These are phyloP conservation scores for Hymenochirus boettgeri DNA, from an alignment of 2,113 vertebrate species.

Conservation along the genomic window DNA sequence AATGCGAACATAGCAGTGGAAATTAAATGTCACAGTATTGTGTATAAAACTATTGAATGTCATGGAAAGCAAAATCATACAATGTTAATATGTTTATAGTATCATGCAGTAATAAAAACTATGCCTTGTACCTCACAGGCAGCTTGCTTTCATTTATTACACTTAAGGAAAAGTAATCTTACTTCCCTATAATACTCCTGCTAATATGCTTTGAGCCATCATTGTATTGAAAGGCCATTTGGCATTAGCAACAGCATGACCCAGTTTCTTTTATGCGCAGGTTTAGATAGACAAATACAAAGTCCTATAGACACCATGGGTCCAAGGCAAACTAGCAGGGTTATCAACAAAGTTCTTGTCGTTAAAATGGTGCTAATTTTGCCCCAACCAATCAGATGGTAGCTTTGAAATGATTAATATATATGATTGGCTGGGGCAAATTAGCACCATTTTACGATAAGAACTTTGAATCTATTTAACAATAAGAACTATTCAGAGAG, in stretches of 20 bases:
- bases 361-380: too few species aligned
- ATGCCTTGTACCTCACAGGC: neutral
- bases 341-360: too few species aligned
- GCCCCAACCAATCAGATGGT: too few species aligned
- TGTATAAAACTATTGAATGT: neutral
- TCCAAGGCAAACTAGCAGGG: too few species aligned
- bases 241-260: slow-evolving; percentile 26
- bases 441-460: too few species aligned
- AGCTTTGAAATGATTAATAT: too few species aligned
- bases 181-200: slow-evolving; percentile 33
- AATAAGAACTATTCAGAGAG: too few species aligned
- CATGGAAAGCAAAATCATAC: neutral
- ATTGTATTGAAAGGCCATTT: slow-evolving; percentile 18
- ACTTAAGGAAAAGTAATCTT: slow-evolving; percentile 41
- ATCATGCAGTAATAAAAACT: slow-evolving; percentile 16
- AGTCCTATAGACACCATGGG: neutral
- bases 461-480: too few species aligned
- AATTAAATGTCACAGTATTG: neutral
- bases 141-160: slow-evolving; percentile 27
- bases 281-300: neutral
- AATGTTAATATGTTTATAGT: neutral
- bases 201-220: slow-evolving; percentile 33
- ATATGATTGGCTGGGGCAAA: too few species aligned
- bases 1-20: neutral
- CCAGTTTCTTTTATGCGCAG: slow-evolving; percentile 29